Evolutionary conservation across 2,113 vertebrate species (phyloP), one percentile per base, ranked within the genome.

Genomic region (Heterotis niloticus): DNA sequence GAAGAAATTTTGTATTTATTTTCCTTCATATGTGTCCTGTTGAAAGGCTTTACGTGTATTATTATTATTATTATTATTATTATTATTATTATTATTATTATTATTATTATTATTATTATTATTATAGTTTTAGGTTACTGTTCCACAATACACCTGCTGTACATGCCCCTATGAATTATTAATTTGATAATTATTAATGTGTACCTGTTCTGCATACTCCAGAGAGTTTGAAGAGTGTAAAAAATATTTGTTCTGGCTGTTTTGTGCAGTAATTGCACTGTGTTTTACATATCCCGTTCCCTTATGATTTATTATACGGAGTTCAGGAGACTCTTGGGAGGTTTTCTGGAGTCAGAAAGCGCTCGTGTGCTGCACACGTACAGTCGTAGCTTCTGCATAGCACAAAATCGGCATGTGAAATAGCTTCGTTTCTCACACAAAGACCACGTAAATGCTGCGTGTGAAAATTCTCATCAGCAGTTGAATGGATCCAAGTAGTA

Each of bases 291-390:
- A 87, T 83, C 82, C 24, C 51, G 81, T 82, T 88, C 87, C 81
- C 84, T 69, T 76, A 84, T 52, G 79, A 85, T 86, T 84, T 83
- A 90, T 90, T 89, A 88, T 81, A 78, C 78, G 69, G 62, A 20
- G 75, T 84, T 86, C 68, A 82, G 64, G 77, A 78, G 77, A 60
- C 86, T 81, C 83, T 14, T 23, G 85, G 86, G 82, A 83, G 14
- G 20, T 14, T 29, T 51, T 60, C 17, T 52, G 51, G 57, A 79
- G 77, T 59, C 28, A 52, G 13, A 69, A 60, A 69, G 56, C 11
- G 56, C 26, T 71, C 67, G 16, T 20, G 24, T 70, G 60, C 13
- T 62, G 17, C n/a, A 44, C 1, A 18, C 44, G 54, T 51, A 5
- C 70, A 0, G 34, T 29, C 44, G 26, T 56, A 14, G 64, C 34